Evolutionary conservation across 2,888 invertebrate genomes (phyloP).

Genomic region (Unio pictorum): DNA sequence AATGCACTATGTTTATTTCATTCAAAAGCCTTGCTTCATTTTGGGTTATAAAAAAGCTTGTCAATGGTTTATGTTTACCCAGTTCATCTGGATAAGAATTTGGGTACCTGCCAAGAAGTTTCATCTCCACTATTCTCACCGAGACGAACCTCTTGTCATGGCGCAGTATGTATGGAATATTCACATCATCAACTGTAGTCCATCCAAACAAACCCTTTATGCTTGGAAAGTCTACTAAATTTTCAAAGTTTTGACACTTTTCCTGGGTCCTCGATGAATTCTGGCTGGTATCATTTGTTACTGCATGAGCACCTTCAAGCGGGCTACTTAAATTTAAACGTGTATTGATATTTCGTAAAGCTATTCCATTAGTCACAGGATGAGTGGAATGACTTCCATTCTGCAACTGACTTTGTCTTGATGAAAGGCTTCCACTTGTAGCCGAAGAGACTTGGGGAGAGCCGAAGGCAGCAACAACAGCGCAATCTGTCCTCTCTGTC

Average conservation of each 20-base stretch:
- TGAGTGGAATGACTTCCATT: too few relatives aligned
- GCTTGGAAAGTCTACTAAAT: conserved; percentile 70
- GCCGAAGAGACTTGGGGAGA: neutral
- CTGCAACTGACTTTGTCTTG: too few relatives aligned
- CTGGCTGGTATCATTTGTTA: too few relatives aligned
- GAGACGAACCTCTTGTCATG: conserved; percentile 89
- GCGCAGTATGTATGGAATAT: conserved; percentile 88
- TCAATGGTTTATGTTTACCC: conserved; percentile 89
- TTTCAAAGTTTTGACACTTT: conserved; percentile 25
- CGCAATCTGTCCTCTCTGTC: conserved; percentile 17
- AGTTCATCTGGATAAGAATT: conserved; percentile 82
- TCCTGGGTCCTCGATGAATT: neutral
- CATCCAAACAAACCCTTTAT: conserved; percentile 84
- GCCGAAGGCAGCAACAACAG: conserved; percentile 5
- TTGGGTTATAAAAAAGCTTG: conserved; percentile 93
- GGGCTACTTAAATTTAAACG: too few relatives aligned
- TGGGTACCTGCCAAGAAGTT: conserved; percentile 75
- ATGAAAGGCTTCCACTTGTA: too few relatives aligned
- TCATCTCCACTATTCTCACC: conserved; percentile 93
- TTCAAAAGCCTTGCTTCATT: conserved; percentile 90
- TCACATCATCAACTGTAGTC: conserved; percentile 83
- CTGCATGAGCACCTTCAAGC: too few relatives aligned
- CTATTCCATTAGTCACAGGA: too few relatives aligned
- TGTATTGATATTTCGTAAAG: too few relatives aligned
- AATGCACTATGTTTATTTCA: conserved; percentile 93